A percentile compares a stretch with the other conserved stretches of the same genome.
Conservation (phyloP, 2,113 vertebrate species). For the Centropristis striata region DNA sequence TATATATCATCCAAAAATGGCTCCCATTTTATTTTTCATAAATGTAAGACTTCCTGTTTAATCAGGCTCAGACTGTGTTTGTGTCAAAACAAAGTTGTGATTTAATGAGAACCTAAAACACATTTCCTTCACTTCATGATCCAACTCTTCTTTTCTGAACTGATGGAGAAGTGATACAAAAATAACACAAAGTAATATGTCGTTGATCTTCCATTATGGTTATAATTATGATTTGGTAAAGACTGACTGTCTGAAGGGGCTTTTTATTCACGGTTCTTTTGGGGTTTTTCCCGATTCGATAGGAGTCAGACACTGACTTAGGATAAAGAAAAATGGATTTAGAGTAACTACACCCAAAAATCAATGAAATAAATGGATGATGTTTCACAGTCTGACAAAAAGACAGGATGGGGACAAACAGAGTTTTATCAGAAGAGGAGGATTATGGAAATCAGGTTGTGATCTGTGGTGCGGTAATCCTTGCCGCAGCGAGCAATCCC, state of each 20-base stretch:
- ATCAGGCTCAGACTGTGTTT: neutral
- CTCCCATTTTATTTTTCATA: neutral
- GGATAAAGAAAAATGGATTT: conserved; percentile 4
- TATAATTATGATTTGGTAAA: conserved; percentile 28
- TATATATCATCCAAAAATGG: neutral
- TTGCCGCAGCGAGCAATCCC: conserved; percentile 76
- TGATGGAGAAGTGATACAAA: conserved; percentile 1
- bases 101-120: neutral
- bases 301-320: conserved; percentile 2
- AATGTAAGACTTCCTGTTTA: neutral
- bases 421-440: conserved; percentile 75
- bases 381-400: conserved; percentile 65
- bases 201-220: conserved; percentile 29
- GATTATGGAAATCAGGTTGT: conserved; percentile 83
- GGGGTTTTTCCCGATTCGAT: neutral
- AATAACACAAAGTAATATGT: conserved; percentile 22
- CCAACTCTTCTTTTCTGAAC: neutral
- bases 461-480: conserved; percentile 81
- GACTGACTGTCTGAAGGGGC: neutral
- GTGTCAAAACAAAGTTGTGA: neutral
- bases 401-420: conserved; percentile 67
- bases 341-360: conserved; percentile 8
- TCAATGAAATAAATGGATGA: conserved; percentile 47
- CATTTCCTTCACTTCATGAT: neutral
- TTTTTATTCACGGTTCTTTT: conserved; percentile 7